phyloP scores from a whole-genome alignment of 2,113 vertebrate genomes.

The Ciconia stormi region DNA sequence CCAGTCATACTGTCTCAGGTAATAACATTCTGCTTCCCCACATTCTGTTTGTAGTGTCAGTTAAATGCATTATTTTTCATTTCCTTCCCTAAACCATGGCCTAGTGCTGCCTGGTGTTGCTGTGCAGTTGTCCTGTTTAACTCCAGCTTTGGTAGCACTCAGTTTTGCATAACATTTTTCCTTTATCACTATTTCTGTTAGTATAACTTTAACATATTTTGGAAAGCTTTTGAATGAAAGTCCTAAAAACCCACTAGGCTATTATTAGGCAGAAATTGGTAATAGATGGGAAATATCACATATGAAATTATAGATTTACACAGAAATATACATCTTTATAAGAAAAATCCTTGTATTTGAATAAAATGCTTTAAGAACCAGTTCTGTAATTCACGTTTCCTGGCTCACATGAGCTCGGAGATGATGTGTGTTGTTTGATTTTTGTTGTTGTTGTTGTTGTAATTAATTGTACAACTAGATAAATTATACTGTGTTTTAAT shows the following conservation, averaged over 20 bases:
- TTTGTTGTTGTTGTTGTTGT: neutral
- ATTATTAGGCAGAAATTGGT: neutral
- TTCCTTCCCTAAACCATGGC: neutral
- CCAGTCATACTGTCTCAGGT: neutral
- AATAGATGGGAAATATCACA: neutral
- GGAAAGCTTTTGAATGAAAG: neutral
- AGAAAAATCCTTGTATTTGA: neutral
- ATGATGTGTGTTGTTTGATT: neutral
- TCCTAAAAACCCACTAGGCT: neutral
- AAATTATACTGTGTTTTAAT: constrained; percentile 6
- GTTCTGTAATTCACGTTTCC: neutral
- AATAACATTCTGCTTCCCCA: neutral
- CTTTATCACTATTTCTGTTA: neutral
- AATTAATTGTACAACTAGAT: constrained; percentile 16
- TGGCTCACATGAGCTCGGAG: neutral
- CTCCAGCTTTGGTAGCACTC: neutral
- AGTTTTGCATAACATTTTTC: neutral
- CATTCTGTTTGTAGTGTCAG: neutral
- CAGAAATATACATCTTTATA: neutral
- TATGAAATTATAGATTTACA: neutral
- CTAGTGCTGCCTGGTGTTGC: neutral
- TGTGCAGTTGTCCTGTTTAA: neutral
- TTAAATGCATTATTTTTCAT: neutral
- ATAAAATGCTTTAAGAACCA: neutral
- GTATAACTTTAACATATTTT: neutral